Percentiles rank a stretch among this genome's conserved stretches.
Evolutionary conservation across 1,140 invertebrate genomes (phyloP).

Genomic region (Drosophila pallidifrons): DNA sequence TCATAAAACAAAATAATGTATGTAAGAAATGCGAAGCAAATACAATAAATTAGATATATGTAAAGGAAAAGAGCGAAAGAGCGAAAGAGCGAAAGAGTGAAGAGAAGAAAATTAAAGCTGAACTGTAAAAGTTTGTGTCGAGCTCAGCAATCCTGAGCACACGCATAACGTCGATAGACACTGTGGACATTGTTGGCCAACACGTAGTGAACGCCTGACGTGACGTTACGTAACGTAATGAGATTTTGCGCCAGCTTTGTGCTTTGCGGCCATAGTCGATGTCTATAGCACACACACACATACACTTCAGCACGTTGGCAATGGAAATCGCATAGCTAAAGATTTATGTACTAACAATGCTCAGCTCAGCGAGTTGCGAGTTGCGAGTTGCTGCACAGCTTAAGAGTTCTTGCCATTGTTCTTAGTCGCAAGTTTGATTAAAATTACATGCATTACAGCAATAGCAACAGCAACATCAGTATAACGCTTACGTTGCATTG

Average conservation of each 20-base stretch:
- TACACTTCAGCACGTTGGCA: slow-evolving; percentile 4
- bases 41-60: background rate
- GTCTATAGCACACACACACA: background rate
- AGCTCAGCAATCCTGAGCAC: slow-evolving; percentile 60
- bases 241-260: slow-evolving; percentile 75
- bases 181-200: slow-evolving; percentile 33
- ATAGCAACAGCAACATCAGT: too few relatives aligned
- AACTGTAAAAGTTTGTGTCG: slow-evolving; percentile 52
- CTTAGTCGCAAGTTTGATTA: slow-evolving; percentile 34
- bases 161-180: slow-evolving; percentile 40
- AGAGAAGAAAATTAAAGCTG: slow-evolving; percentile 38
- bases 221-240: slow-evolving; percentile 73
- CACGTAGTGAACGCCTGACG: slow-evolving; percentile 61
- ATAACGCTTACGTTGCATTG: slow-evolving; percentile 26
- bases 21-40: too few relatives aligned
- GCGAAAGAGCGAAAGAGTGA: background rate
- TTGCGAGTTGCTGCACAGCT: background rate
- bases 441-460: slow-evolving; percentile 29
- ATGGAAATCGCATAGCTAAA: slow-evolving; percentile 14
- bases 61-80: background rate
- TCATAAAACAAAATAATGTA: background rate
- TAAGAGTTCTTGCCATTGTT: background rate
- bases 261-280: slow-evolving; percentile 39
- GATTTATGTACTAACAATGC: slow-evolving; percentile 39
- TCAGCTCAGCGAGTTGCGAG: slow-evolving; percentile 18